Base-by-base conservation (phyloP, 2,113 vertebrate species). In the Antigone vipio region DNA sequence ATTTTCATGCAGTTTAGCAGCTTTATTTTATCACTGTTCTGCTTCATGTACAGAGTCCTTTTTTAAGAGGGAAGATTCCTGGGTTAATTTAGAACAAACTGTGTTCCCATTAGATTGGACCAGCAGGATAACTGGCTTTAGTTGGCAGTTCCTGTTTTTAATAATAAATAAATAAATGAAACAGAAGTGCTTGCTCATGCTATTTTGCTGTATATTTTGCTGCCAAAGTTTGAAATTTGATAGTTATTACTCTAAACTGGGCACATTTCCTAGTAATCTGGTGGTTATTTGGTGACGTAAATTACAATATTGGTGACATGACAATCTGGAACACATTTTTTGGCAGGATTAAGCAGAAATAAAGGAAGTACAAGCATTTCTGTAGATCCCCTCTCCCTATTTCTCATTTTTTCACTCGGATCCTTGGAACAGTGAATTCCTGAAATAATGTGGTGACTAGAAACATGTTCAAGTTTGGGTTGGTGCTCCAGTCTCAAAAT, bases 151-250 rank as follows among this genome's bases (percentile, higher is more conserved):
- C 34, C 59, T 67, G 29, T 13, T 60, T 81, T 74, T 42, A 82
- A 12, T 49, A 78, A 53, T n/a, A 23, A 92, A 92, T 63, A 67
- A 85, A 68, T 16, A 20, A 89, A 75, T 86, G 40, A 88, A 84
- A 94, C 44, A 23, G 77, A 95, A 92, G 62, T 94, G 38, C 64
- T 75, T 81, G 40, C 47, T 88, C 59, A 44, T 58, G 74, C 53
- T 87, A 29, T 93, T 94, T 87, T 95, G 29, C 72, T 82, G 56
- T 80, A 10, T 96, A 19, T 92, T 96, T 95, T 85, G 42, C 82
- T 93, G 90, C 53, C 69, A 88, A 30, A 80, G 35, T 60, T 91
- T 88, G 86, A 80, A 94, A 89, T 93, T 92, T 80, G 50, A 24
- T 86, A 72, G 30, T 78, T 95, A 66, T 56, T 97, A 45, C 66